Evolutionary conservation across 2,113 vertebrate genomes (phyloP), one percentile per base, ranked within the genome.

Genomic region (Istiophorus platypterus): DNA sequence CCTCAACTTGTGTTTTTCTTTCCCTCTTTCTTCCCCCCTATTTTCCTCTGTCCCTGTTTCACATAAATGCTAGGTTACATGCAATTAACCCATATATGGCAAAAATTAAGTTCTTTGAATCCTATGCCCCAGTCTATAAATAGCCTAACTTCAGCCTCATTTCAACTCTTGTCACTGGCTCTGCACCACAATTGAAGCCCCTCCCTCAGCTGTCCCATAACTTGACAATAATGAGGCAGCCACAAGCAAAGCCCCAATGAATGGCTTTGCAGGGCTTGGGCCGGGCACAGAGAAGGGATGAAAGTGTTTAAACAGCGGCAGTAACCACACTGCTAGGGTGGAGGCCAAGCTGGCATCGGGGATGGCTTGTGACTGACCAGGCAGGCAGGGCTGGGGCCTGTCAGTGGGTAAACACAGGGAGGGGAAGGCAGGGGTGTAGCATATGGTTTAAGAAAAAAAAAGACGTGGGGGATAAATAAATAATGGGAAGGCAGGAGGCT

Each of bases 11-110:
- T 89, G 84, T 85, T 88, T 87, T 66, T 79, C 57, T 81, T 75
- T 20, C 69, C 64, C 2, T 27, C 18, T 49, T 20, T 27, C 31
- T 27, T 8, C 37, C 45, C 45, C 57, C 63, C 56, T 20, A 37
- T 39, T 37, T 39, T 47, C 12, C 8, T 47, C 10, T 42, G 31
- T 71, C 66, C 68, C 41, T 62, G 37, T 79, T 81, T 82, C 77
- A 74, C 80, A 88, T 78, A 88, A 79, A 85, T 86, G 51, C n/a
- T 79, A 54, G 78, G 54, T 85, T 85, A 71, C 77, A 88, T 89
- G 72, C 72, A 92, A 81, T 89, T 86, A 91, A 89, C 73, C 91
- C 89, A 88, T 89, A 92, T 91, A 91, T 92, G 84, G 82, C 73
- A 83, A 89, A 87, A 76, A 78, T 72, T n/a, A 82, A 80, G 22